Evolutionary conservation across 2,888 invertebrate genomes (phyloP).

Genomic region (Drosophila affinis): DNA sequence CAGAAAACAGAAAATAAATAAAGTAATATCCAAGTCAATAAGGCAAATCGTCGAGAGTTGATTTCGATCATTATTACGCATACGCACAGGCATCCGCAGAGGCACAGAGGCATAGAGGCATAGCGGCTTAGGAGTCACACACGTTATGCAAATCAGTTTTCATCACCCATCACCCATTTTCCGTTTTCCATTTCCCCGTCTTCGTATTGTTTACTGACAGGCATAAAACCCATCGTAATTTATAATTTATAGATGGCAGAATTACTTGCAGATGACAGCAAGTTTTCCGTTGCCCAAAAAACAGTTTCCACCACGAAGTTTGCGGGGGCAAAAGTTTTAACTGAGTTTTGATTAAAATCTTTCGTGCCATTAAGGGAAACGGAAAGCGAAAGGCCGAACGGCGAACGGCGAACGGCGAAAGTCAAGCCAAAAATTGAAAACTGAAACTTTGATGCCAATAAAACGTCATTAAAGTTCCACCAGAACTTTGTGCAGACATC

Average conservation of each 20-base stretch:
- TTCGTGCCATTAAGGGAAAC: slow-evolving; percentile 13
- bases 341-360: slow-evolving; percentile 72
- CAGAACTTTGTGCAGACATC: neutral
- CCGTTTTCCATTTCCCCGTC: slow-evolving; percentile 2
- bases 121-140: slow-evolving; percentile 46
- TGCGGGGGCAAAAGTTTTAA: slow-evolving; percentile 50
- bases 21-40: slow-evolving; percentile 56
- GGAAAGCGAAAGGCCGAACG: slow-evolving; percentile 7
- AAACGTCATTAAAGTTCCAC: slow-evolving; percentile 54
- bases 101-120: slow-evolving; percentile 54
- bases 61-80: slow-evolving; percentile 64
- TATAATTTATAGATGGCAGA: slow-evolving; percentile 58
- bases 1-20: slow-evolving; percentile 36
- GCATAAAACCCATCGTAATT: slow-evolving; percentile 47
- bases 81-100: slow-evolving; percentile 47
- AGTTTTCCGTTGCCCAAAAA: slow-evolving; percentile 23
- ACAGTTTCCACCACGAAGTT: slow-evolving; percentile 28
- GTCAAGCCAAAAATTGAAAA: slow-evolving; percentile 2
- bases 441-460: slow-evolving; percentile 28
- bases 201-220: slow-evolving; percentile 7
- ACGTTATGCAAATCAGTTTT: slow-evolving; percentile 65
- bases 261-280: slow-evolving; percentile 44
- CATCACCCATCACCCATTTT: neutral
- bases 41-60: slow-evolving; percentile 46
- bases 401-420: neutral